phyloP scores from a whole-genome alignment of 2,888 invertebrate genomes.

The Amphipoea lucens region DNA sequence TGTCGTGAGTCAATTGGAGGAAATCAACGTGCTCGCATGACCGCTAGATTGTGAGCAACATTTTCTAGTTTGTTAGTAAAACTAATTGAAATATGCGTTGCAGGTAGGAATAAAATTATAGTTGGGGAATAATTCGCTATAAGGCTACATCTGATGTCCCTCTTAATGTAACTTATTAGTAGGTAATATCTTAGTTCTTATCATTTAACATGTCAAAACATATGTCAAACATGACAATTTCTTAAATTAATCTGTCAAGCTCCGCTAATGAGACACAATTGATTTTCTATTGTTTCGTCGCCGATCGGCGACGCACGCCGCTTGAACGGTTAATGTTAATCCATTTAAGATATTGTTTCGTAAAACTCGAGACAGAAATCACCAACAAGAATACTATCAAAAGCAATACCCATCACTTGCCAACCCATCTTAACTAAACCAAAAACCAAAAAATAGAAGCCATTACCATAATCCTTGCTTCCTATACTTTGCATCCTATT shows the following conservation, averaged over 20 bases:
- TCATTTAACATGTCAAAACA: too few relatives aligned
- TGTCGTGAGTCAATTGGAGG: neutral
- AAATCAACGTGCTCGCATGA: neutral
- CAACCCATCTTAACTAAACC: slow-evolving; percentile 3
- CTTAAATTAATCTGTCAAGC: neutral
- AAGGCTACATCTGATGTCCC: neutral
- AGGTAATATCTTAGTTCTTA: neutral
- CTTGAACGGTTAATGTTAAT: too few relatives aligned
- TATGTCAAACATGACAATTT: neutral
- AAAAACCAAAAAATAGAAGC: slow-evolving; percentile 34
- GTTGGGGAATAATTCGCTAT: neutral
- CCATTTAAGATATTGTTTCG: neutral
- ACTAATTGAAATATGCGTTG: neutral
- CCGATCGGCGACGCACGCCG: too few relatives aligned
- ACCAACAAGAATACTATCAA: neutral
- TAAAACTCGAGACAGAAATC: neutral
- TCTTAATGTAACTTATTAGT: neutral
- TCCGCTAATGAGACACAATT: too few relatives aligned
- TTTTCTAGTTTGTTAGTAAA: neutral
- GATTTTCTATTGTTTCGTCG: too few relatives aligned
- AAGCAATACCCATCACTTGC: neutral
- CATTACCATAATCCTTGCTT: slow-evolving; percentile 38
- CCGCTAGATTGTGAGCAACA: neutral
- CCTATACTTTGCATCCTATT: slow-evolving; percentile 1
- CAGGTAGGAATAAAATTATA: neutral